These are phyloP conservation scores for Spheniscus humboldti DNA, from an alignment of 2,797 vertebrate genomes.

Conservation along the genomic window DNA sequence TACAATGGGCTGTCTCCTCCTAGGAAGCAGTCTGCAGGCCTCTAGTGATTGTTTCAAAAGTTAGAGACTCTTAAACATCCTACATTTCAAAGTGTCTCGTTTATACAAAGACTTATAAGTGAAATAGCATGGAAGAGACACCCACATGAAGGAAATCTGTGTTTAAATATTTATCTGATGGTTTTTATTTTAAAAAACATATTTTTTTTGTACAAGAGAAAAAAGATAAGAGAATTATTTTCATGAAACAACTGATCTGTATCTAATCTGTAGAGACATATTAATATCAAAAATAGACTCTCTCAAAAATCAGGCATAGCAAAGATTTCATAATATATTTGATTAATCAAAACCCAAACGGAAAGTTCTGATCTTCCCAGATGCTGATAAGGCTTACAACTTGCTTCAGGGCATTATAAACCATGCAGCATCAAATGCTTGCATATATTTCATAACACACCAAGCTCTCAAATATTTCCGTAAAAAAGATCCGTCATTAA, in stretches of 20 bases:
- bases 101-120: conserved; percentile 39
- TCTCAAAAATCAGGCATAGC: conserved; percentile 30
- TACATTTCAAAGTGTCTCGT: conserved; percentile 36
- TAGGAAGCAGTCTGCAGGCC: conserved; percentile 29
- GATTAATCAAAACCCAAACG: conserved; percentile 39
- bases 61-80: conserved; percentile 49
- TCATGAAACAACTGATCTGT: conserved; percentile 49
- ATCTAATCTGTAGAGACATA: conserved; percentile 39
- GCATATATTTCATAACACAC: conserved; percentile 24
- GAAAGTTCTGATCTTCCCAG: conserved; percentile 50
- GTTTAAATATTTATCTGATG: conserved; percentile 62
- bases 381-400: conserved; percentile 34
- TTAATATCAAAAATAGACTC: conserved; percentile 55
- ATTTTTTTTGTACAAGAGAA: conserved; percentile 35
- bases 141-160: conserved; percentile 35
- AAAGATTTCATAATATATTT: conserved; percentile 63
- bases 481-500: background rate
- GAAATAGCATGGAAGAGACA: conserved; percentile 28
- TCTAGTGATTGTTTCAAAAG: conserved; percentile 63
- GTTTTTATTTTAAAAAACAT: conserved; percentile 47
- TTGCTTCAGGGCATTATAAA: conserved; percentile 42
- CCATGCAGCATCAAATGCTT: conserved; percentile 24
- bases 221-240: conserved; percentile 53
- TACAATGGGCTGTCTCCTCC: conserved; percentile 44
- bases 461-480: background rate